Percentiles rank a stretch among this genome's conserved stretches.
Evolutionary conservation across 2,113 vertebrate genomes (phyloP).

Genomic region (Archilochus colubris): DNA sequence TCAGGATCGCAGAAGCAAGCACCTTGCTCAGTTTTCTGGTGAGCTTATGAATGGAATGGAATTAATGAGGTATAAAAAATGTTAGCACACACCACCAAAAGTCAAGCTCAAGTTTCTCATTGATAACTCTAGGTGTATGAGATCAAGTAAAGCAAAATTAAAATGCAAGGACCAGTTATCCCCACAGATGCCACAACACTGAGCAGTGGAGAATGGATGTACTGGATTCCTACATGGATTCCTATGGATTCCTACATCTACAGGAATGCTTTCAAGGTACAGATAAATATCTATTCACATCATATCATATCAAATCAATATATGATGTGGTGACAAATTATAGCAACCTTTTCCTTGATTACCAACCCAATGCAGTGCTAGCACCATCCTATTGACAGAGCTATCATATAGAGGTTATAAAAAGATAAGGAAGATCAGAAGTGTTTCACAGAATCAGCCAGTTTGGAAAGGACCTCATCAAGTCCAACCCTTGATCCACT

Average conservation of each 20-base stretch:
- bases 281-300: neutral
- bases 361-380: neutral
- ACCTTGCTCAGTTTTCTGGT: neutral
- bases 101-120: neutral
- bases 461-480: too few species aligned
- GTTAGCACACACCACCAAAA: neutral
- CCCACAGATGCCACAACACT: neutral
- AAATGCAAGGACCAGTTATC: neutral
- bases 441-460: neutral
- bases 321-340: neutral
- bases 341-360: neutral
- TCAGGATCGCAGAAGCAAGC: neutral
- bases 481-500: too few species aligned
- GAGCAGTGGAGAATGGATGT: neutral
- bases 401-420: fast-evolving
- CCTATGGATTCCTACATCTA: neutral
- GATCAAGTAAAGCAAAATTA: neutral
- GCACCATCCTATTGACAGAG: neutral
- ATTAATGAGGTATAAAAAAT: neutral
- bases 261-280: neutral
- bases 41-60: neutral
- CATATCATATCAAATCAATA: fast-evolving
- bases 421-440: neutral
- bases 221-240: neutral
- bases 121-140: neutral